Base-by-base conservation (phyloP, 2,113 vertebrate species). In the Pao palembangensis region DNA sequence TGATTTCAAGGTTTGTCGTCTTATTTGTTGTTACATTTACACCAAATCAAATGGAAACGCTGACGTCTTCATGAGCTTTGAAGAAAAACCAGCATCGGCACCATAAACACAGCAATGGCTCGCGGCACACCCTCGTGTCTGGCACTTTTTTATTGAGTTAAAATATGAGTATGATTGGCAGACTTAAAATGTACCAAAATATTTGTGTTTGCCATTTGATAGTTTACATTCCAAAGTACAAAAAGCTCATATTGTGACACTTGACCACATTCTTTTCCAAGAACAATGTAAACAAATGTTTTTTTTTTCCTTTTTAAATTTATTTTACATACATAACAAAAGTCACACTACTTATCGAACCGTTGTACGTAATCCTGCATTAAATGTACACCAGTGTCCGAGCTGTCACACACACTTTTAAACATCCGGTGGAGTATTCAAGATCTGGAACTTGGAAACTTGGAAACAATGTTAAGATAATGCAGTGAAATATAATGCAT, bases 161-260 rank as follows among this genome's bases (percentile, higher is more conserved):
- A 84, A 88, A 85, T 85, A 81, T 75, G 71, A 65, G 43, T 73
- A 82, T 75, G 70, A 78, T 70, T 61, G 56, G 62, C 79, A 81
- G 84, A 82, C 65, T 71, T 84, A 25, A 80, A 81, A 84, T 73
- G 65, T 87, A 80, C 87, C 74, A 83, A 83, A 76, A 73, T 68
- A 57, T 73, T 48, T 78, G 67, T 69, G 59, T 79, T 80, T 64
- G 79, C 56, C 66, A 77, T 59, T 76, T 72, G 55, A 64, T 72
- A 64, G 61, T 85, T 79, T 80, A 88, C 75, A 82, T 81, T 79
- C 49, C 66, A 44, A 55, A 73, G 58, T 68, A 79, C 51, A 77
- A 81, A 82, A 82, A 44, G 41, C 16, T 73, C 38, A 56, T 58
- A 53, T 66, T 31, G 54, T 72, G 65, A 73, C 73, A 77, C 17